Conservation (phyloP, 2,888 invertebrate species). For the Trichogramma dendrolimi region DNA sequence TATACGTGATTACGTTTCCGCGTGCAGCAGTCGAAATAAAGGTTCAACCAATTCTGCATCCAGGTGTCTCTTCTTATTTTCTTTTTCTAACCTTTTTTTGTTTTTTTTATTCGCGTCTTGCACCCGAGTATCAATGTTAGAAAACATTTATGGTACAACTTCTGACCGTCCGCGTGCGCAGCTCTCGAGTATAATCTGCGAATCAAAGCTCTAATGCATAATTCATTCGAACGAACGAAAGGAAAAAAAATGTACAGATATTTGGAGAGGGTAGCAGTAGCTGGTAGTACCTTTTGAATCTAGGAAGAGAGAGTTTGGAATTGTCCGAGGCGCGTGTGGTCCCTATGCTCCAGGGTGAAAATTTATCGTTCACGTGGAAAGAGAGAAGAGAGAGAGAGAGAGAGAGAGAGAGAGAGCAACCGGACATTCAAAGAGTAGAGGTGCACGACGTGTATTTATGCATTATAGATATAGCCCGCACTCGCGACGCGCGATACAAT, state of each 20-base stretch:
- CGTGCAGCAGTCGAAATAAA: too few relatives aligned
- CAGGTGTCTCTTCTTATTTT: too few relatives aligned
- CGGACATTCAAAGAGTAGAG: constrained; percentile 16
- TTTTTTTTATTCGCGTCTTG: too few relatives aligned
- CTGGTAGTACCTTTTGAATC: constrained; percentile 40
- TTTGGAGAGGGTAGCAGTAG: too few relatives aligned
- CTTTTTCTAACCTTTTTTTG: too few relatives aligned
- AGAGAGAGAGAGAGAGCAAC: background rate
- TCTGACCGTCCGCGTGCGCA: background rate
- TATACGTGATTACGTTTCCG: too few relatives aligned
- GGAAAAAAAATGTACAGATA: too few relatives aligned
- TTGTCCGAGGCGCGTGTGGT: constrained; percentile 15
- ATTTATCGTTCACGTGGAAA: constrained; percentile 21
- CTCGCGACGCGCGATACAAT: constrained; percentile 16
- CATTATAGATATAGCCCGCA: background rate
- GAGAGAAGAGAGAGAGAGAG: background rate
- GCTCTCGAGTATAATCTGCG: constrained; percentile 43
- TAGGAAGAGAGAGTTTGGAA: constrained; percentile 43
- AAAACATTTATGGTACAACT: too few relatives aligned
- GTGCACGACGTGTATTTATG: background rate
- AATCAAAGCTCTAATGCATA: constrained; percentile 52
- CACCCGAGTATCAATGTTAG: too few relatives aligned
- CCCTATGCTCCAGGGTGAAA: constrained; percentile 9
- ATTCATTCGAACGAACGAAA: constrained; percentile 36
- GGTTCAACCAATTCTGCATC: too few relatives aligned